Conservation (phyloP, 2,797 vertebrate species). For the Xyrichtys novacula region DNA sequence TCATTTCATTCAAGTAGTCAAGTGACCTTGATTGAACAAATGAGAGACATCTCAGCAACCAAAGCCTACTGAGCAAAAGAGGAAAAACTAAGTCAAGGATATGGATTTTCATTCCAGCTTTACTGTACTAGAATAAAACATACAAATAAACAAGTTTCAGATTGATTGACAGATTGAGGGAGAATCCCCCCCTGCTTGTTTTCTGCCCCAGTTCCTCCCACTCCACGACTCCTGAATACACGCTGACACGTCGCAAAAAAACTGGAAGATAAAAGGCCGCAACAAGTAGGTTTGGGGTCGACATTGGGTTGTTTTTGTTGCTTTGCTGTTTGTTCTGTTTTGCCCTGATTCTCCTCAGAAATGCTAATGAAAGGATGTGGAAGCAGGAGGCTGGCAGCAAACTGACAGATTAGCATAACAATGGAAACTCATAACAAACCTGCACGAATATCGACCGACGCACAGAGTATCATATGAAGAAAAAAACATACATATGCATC, state of each 20-base stretch:
- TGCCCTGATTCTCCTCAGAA: conserved; percentile 72
- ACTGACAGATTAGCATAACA: conserved; percentile 74
- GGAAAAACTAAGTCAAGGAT: background rate
- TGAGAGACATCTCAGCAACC: background rate
- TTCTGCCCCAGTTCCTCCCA: conserved; percentile 62
- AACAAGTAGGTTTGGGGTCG: conserved; percentile 59
- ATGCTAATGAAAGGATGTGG: conserved; percentile 71
- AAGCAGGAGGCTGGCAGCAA: conserved; percentile 56
- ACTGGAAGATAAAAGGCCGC: conserved; percentile 64
- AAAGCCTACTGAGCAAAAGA: conserved; percentile 9
- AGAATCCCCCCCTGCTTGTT: conserved; percentile 32
- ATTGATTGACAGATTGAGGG: conserved; percentile 71
- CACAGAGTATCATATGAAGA: conserved; percentile 6
- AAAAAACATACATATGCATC: background rate
- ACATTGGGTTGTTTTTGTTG: conserved; percentile 53
- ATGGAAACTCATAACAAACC: conserved; percentile 56
- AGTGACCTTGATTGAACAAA: too few species aligned
- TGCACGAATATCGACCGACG: background rate
- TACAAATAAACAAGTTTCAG: conserved; percentile 45
- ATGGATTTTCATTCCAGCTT: conserved; percentile 7
- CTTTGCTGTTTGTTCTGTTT: conserved; percentile 64
- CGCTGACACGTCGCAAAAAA: conserved; percentile 38
- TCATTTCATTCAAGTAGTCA: too few species aligned
- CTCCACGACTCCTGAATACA: conserved; percentile 23
- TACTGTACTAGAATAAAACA: conserved; percentile 15